Evolutionary conservation across 2,797 vertebrate genomes (phyloP).

Genomic region (Sorex maritimensis): DNA sequence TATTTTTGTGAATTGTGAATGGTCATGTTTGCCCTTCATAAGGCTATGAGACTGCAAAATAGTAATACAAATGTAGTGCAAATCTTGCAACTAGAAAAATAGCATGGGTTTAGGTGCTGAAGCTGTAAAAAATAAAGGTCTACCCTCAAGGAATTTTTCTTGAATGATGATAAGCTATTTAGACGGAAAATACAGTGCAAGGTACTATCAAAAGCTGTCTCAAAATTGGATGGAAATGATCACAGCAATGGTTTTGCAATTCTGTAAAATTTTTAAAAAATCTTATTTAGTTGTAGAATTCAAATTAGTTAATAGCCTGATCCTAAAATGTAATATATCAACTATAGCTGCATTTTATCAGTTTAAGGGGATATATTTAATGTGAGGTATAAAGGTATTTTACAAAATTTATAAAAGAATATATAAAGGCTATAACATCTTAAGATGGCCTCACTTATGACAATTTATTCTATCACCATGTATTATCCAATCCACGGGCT

Average conservation of each 20-base stretch:
- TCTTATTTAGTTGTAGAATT: background rate
- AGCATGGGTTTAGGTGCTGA: background rate
- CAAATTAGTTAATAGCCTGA: no score
- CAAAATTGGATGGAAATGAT: slow-evolving; percentile 23
- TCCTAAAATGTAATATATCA: no score
- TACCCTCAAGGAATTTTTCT: background rate
- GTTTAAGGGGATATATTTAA: background rate
- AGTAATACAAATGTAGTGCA: background rate
- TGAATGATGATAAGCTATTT: background rate
- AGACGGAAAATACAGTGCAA: background rate
- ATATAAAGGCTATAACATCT: background rate
- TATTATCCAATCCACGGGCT: background rate
- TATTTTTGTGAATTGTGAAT: background rate
- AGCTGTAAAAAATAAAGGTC: background rate
- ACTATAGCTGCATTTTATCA: background rate
- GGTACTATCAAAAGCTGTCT: background rate
- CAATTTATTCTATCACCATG: background rate
- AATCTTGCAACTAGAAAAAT: background rate
- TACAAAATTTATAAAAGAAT: background rate
- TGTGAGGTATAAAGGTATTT: background rate
- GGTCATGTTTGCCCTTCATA: background rate
- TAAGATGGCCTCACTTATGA: slow-evolving; percentile 1
- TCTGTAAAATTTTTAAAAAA: no score
- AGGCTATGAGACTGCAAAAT: background rate
- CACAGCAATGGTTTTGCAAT: background rate